Base-by-base conservation (phyloP, 2,888 invertebrate genomes). In the Galerucella pusilla region DNA sequence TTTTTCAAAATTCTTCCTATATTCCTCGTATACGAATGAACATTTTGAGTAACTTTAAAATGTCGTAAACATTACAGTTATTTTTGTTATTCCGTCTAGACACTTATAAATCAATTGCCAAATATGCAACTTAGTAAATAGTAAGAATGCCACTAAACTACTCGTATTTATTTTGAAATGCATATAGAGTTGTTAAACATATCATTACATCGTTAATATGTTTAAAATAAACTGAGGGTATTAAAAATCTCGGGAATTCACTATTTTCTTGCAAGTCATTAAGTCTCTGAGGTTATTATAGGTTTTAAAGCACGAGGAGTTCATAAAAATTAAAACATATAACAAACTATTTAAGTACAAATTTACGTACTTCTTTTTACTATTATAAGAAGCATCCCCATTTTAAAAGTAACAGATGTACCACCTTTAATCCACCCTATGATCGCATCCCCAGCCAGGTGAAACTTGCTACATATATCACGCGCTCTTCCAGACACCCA, bases 371-470 rank as follows among this genome's bases (percentile, higher is more conserved):
- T 57, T 20, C n/a, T 57, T 57, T 7, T 20, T 16, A 16, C 57
- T 57, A 57, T 20, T 10, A 10, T 20, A 20, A 9, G 20, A 20
- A 57, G 57, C 54, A 66, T 66, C 66, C 42, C 57, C 16, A 20
- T 57, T 68, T 46, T 60, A 52, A 60, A 52, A 11, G 14, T 71
- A 71, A 57, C 73, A 73, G 49, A 73, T 65, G 45, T 28, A 52
- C 61, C 70, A 70, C 68, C 16, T 65, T 61, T 61, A 35, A 72
- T 72, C 66, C 49, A 45, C 71, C 77, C 69, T 77, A 77, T 76
- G 74, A 76, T 77, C 76, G 76, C 73, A 74, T 71, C 75, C 75
- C 74, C 70, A 78, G 75, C 80, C 70, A 70, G 70, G 70, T 70
- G 70, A 52, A 70, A 63, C 52, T 35, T 16, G 54, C 59, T 61